Conservation (phyloP, 92 coral and sea anemone species). For the Epizoanthus fatuus region DNA sequence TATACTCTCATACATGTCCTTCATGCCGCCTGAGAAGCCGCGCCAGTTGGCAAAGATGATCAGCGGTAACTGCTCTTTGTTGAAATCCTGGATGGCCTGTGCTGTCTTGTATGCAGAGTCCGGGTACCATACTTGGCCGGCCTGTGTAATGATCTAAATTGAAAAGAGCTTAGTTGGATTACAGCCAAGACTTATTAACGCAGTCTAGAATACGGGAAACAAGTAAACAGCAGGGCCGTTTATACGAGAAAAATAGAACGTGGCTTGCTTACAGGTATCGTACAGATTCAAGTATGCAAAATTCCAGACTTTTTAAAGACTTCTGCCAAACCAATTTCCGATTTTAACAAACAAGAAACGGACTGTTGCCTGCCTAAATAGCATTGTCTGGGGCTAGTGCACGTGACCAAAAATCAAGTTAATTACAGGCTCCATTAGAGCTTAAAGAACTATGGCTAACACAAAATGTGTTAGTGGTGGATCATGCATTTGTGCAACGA, state of each 20-base stretch:
- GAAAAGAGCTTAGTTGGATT: not conserved
- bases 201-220: not conserved
- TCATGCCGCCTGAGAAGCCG: conserved; percentile 97
- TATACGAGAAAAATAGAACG: too few species aligned
- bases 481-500: too few species aligned
- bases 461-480: too few species aligned
- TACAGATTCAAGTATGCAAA: not conserved
- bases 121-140: conserved; percentile 99
- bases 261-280: too few species aligned
- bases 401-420: too few species aligned
- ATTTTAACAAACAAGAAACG: not conserved
- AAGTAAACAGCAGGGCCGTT: not conserved
- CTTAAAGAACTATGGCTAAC: too few species aligned
- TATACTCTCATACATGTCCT: conserved; percentile 96
- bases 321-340: not conserved
- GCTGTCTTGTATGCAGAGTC: conserved; percentile 99
- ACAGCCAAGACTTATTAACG: not conserved
- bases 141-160: conserved; percentile 81
- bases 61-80: conserved; percentile 95
- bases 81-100: conserved; percentile 94
- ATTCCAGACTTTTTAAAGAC: too few species aligned
- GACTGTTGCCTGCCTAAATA: too few species aligned
- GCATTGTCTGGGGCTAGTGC: too few species aligned
- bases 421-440: too few species aligned
- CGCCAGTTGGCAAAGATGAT: conserved; percentile 99